Evolutionary conservation across 2,113 vertebrate genomes (phyloP).

Genomic region (Athene noctua): DNA sequence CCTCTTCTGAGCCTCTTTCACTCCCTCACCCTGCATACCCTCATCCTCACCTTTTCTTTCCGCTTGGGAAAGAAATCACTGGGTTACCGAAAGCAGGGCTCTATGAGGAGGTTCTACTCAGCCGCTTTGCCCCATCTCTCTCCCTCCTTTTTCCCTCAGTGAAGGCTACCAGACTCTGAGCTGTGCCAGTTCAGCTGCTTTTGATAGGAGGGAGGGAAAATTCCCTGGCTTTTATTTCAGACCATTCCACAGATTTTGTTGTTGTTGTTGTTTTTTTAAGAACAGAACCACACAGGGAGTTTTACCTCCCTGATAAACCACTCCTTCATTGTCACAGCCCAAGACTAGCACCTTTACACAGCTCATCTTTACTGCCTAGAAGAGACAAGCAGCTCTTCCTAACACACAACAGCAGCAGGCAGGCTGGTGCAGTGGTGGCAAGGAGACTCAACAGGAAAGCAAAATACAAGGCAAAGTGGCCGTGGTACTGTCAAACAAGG

Average conservation of each 20-base stretch:
- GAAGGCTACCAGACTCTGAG: not conserved
- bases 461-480: not conserved
- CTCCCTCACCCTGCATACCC: not conserved
- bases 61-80: not conserved
- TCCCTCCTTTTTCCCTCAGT: not conserved
- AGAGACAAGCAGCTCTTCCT: not conserved
- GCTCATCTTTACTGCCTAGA: not conserved
- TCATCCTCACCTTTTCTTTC: not conserved
- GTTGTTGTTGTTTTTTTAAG: not conserved
- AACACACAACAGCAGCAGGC: not conserved
- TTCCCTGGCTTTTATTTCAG: not conserved
- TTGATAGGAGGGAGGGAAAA: not conserved
- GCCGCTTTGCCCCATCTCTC: not conserved
- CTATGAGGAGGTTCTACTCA: not conserved
- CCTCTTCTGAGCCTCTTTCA: not conserved
- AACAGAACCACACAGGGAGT: not conserved
- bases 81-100: not conserved
- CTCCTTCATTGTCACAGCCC: not conserved
- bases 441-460: not conserved
- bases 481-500: accelerated
- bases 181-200: not conserved
- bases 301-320: not conserved
- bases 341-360: not conserved
- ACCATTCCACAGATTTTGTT: not conserved
- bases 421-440: not conserved